These are phyloP conservation scores for Thalassophryne amazonica DNA, from an alignment of 2,797 vertebrate species.

Conservation along the genomic window DNA sequence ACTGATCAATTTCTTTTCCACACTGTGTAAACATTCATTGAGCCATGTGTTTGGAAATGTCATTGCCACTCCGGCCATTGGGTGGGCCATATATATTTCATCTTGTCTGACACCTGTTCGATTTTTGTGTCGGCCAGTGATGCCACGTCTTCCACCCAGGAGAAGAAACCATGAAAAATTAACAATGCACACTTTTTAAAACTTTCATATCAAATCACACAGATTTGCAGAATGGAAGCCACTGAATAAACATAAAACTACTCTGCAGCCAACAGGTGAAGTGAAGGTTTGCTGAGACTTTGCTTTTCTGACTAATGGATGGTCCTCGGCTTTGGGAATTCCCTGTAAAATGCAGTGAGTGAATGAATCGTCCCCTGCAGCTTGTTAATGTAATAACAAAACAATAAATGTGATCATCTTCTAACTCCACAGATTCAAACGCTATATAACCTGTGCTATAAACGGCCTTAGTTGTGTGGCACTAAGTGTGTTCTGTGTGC, in stretches of 20 bases:
- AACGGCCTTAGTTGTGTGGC: no score
- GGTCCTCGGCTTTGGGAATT: no score
- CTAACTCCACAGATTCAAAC: no score
- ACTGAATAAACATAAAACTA: not conserved
- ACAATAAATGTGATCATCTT: no score
- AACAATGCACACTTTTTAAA: slow-evolving; percentile 61
- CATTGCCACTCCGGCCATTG: slow-evolving; percentile 63
- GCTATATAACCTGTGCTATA: no score
- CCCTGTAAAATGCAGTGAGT: no score
- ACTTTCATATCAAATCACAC: slow-evolving; percentile 72
- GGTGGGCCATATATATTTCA: slow-evolving; percentile 81
- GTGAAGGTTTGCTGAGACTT: not conserved
- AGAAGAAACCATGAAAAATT: slow-evolving; percentile 69
- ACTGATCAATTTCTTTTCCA: slow-evolving; percentile 73
- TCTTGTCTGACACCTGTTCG: slow-evolving; percentile 74
- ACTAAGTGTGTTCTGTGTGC: no score
- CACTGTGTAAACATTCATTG: slow-evolving; percentile 79
- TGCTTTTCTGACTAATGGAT: no score
- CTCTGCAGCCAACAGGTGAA: slow-evolving; percentile 2
- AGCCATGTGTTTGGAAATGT: slow-evolving; percentile 78
- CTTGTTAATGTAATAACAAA: no score
- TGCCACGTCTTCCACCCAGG: slow-evolving; percentile 25
- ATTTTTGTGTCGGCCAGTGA: slow-evolving; percentile 66
- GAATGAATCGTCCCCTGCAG: no score
- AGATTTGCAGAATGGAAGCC: slow-evolving; percentile 36